Base-by-base conservation (phyloP, 1,140 invertebrate genomes). In the Thereuonema tuberculata region DNA sequence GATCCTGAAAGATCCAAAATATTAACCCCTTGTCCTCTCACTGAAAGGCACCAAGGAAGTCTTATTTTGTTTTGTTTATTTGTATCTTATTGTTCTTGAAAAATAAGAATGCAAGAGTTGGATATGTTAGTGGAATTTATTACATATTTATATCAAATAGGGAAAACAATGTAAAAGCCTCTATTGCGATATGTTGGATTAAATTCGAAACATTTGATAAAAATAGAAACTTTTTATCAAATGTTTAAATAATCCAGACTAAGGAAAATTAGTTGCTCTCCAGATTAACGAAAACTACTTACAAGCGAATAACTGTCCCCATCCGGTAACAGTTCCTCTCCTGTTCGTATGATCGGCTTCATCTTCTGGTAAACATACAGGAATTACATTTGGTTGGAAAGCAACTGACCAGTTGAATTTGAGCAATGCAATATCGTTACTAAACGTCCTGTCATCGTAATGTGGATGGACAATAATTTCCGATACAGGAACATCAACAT, bases 371-470 rank as follows among this genome's bases (percentile, higher is more conserved):
- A 60, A 25, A 24, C 59, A 60, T 2, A 60, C 43, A 55, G 59
- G 59, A 3, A 21, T 21, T 3, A 60, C 25, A 20, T 23, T 56
- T 5, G 9, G 3, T 5, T n/a, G 77, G 26, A 78, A 75, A 23
- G 70, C n/a, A 9, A 75, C 76, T 1, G 74, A 71, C n/a, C 63
- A 63, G 12, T 78, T 68, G n/a, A 83, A 63, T 48, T 76, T 68
- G 27, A 87, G 71, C 3, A 87, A 68, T 1, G 81, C 82, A 49
- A 86, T 81, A 65, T 87, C 84, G 65, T 86, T 80, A 59, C 78
- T 75, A 62, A 79, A 81, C 2, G 79, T 57, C 0, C 70, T 76
- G n/a, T 74, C 73, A 67, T 82, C 75, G 65, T 81, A 85, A 27
- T 71, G 63, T 1, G 74, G 64, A 66, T 85, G 82, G 15, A 71